Conservation (phyloP, 2,113 vertebrate genomes). For the Chionis minor region DNA sequence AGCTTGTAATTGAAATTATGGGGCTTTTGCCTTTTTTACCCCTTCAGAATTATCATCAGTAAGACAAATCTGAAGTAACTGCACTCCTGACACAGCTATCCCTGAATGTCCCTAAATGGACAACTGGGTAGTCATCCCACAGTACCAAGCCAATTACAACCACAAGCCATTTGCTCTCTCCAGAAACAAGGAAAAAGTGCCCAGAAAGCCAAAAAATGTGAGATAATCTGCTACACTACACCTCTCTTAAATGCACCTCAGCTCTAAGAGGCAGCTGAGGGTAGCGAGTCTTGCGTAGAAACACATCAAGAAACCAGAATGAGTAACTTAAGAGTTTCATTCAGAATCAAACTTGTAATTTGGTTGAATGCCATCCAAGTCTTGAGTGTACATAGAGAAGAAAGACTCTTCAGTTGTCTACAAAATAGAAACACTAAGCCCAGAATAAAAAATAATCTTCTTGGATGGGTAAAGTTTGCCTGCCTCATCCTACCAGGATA, state of each 20-base stretch:
- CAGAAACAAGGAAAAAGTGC: background rate
- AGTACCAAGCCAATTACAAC: background rate
- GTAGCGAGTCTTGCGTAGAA: background rate
- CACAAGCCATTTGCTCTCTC: fast-evolving
- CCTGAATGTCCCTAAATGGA: background rate
- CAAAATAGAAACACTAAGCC: background rate
- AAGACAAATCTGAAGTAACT: background rate
- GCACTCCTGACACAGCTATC: background rate
- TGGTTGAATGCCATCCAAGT: background rate
- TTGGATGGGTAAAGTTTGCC: background rate
- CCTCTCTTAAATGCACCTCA: background rate
- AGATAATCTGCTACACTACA: background rate
- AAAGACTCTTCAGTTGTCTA: background rate
- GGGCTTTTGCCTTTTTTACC: background rate
- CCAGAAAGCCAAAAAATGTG: background rate
- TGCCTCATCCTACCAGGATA: background rate
- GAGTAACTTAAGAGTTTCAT: background rate
- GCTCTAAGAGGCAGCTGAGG: background rate
- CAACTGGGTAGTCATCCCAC: background rate
- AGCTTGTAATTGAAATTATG: background rate
- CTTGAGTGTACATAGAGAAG: background rate
- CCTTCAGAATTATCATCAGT: background rate
- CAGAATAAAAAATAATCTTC: background rate
- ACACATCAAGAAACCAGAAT: background rate
- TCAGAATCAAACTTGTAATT: background rate